Percentiles rank a stretch among this genome's conserved stretches.
Evolutionary conservation across 2,113 vertebrate genomes (phyloP).

Genomic region (Thinocorus orbignyianus): DNA sequence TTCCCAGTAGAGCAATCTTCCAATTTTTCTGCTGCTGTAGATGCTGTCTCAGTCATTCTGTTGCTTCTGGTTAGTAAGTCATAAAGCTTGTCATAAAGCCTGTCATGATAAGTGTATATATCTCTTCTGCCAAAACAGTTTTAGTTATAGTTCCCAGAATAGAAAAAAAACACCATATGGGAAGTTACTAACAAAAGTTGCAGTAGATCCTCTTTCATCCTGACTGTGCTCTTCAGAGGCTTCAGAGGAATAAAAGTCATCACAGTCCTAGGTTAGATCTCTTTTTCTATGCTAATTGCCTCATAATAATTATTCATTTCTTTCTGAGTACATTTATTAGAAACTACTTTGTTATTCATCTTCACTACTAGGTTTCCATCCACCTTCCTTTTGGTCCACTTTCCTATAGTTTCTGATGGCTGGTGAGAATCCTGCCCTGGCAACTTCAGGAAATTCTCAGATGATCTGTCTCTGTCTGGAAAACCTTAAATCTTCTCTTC

Average conservation of each 20-base stretch:
- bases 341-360: neutral
- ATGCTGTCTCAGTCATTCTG: constrained; percentile 27
- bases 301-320: neutral
- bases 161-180: neutral
- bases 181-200: neutral
- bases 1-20: neutral
- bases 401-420: neutral
- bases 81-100: constrained; percentile 33
- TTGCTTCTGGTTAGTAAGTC: constrained; percentile 37
- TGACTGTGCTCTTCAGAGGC: neutral
- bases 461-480: neutral
- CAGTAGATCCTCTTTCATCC: neutral
- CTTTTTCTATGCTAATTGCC: neutral
- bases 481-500: neutral
- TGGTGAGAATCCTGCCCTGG: neutral
- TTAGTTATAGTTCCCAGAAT: neutral
- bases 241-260: neutral
- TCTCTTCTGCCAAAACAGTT: constrained; percentile 25
- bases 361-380: neutral
- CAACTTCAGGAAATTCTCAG: neutral
- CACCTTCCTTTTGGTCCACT: neutral
- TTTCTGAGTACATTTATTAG: neutral
- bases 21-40: constrained; percentile 6
- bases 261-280: neutral
- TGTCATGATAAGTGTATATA: neutral